phyloP scores from a whole-genome alignment of 2,113 vertebrate species.

The Aldabrachelys gigantea region DNA sequence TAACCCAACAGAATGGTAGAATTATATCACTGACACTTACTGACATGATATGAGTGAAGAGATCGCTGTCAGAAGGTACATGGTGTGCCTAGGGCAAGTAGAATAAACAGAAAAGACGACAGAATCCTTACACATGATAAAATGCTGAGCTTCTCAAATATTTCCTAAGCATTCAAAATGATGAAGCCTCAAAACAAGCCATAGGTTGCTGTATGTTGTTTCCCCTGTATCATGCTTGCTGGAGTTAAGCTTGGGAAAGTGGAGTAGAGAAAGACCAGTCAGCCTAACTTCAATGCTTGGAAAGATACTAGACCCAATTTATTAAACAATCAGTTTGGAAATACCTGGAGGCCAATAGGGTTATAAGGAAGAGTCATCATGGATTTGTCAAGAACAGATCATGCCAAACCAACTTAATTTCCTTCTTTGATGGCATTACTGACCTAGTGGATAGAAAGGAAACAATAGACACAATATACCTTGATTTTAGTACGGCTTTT shows the following conservation, averaged over 20 bases:
- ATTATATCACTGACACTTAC: background rate
- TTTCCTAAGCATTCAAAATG: background rate
- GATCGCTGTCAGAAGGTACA: background rate
- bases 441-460: no score
- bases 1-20: background rate
- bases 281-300: background rate
- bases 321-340: background rate
- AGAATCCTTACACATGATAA: background rate
- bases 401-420: no score
- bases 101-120: background rate
- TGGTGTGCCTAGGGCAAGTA: background rate
- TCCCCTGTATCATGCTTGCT: background rate
- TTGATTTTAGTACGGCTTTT: no score
- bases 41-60: background rate
- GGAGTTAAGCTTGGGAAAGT: constrained; percentile 46
- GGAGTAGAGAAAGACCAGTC: constrained; percentile 22
- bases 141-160: background rate
- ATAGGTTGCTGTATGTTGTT: background rate
- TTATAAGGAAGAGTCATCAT: no score
- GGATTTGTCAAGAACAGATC: no score
- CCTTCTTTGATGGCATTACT: no score
- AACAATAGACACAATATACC: no score
- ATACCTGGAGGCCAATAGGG: background rate
- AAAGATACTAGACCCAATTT: background rate
- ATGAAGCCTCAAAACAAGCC: background rate